These are phyloP conservation scores for Bettongia penicillata DNA, from an alignment of 2,113 vertebrate genomes.

Conservation along the genomic window DNA sequence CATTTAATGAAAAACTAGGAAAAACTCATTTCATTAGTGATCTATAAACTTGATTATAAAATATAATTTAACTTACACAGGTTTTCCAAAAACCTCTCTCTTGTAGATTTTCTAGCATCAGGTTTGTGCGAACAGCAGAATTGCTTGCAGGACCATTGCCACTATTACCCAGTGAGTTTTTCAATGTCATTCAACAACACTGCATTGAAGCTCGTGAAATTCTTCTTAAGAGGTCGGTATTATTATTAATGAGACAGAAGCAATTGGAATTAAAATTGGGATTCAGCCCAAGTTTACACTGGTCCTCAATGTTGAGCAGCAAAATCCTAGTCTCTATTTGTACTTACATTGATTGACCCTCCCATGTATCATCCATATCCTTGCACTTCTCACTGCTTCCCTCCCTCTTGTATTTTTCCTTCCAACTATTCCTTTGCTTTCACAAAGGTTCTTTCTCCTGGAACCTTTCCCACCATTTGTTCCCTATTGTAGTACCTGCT, in stretches of 20 bases:
- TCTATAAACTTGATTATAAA: not conserved
- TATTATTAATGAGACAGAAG: not conserved
- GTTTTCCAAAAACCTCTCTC: not conserved
- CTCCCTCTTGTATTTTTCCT: not conserved
- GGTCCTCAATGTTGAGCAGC: not conserved
- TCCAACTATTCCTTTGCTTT: not conserved
- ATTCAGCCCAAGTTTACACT: not conserved
- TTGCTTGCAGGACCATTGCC: constrained; percentile 84
- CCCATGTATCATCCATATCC: not conserved
- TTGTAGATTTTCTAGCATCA: constrained; percentile 87
- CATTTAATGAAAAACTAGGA: not conserved
- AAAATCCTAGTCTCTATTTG: not conserved
- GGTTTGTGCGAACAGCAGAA: constrained; percentile 89
- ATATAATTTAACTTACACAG: not conserved
- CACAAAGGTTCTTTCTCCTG: not conserved
- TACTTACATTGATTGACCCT: not conserved
- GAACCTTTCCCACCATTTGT: not conserved
- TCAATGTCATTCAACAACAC: constrained; percentile 84
- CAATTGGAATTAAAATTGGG: not conserved
- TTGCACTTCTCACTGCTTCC: not conserved
- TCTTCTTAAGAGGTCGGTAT: constrained; percentile 87
- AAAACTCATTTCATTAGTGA: not conserved
- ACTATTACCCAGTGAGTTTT: constrained; percentile 85
- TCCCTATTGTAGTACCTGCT: not conserved
- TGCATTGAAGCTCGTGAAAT: constrained; percentile 84